Base-by-base conservation (phyloP, 2,113 vertebrate species). In the Colaptes auratus region DNA sequence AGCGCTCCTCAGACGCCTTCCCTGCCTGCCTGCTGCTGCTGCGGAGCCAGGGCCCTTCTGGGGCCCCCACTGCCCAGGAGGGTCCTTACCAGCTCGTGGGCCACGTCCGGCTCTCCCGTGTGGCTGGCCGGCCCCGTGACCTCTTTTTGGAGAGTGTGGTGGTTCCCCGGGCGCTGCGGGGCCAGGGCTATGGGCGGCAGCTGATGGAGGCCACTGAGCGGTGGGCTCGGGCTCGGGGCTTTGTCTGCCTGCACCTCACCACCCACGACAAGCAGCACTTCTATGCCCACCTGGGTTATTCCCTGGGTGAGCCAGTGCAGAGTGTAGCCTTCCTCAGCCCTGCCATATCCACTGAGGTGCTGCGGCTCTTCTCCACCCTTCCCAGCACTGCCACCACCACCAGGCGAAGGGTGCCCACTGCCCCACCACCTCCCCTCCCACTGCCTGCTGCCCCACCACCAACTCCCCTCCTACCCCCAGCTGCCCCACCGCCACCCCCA, bases 131-230 rank as follows among this genome's bases (percentile, higher is more conserved):
- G 10, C 89, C 97, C 60, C 44, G 50, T 13, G 98, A 98, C 96
- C 98, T 99, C 39, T 98, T 99, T 1, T 97, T 99, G 36, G 99
- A 99, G 97, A 99, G 99, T 0, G 99, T 99, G 59, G 99, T 99
- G 39, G 98, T 99, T 81, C 97, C 98, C 35, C 95, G 86, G 80
- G 97, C 95, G 0, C 96, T 99, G 78, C 97, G 99, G 66, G 99
- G 99, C 42, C 98, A 95, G 84, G 99, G 99, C 89, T 98, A 98
- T 0, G 99, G 99, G 6, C 98, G 99, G 42, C 95, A 63, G 46
- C 96, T 99, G 92, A 99, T 99, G 99, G 98, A 99, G 83, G 98
- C 98, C 86, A 96, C 98, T 0, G 99, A 99, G 96, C 89, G 7
- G 23, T 99, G 99, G 55, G 98, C 99, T 16, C 97, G 46, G 33